phyloP scores from a whole-genome alignment of 2,113 vertebrate genomes.

The Crocuta crocuta region DNA sequence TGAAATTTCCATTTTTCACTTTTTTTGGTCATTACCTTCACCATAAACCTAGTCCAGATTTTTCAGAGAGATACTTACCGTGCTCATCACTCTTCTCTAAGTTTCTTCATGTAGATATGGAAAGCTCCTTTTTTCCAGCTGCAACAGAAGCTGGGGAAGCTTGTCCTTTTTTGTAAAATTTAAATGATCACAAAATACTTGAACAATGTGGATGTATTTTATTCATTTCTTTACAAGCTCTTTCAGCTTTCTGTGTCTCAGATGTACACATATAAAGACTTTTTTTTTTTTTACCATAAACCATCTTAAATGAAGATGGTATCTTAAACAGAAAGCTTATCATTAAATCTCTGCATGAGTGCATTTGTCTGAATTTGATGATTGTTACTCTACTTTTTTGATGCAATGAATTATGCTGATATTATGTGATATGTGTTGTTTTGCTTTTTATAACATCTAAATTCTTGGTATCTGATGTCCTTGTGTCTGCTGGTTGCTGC shows the following conservation, averaged over 20 bases:
- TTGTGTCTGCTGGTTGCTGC: not conserved
- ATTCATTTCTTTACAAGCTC: conserved; percentile 95
- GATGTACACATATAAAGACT: conserved; percentile 94
- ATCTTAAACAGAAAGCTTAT: conserved; percentile 94
- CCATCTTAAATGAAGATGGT: conserved; percentile 94
- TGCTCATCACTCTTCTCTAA: conserved; percentile 88
- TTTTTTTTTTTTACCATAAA: conserved; percentile 94
- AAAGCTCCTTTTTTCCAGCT: conserved; percentile 93
- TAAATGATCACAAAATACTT: conserved; percentile 95
- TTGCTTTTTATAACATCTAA: conserved; percentile 94
- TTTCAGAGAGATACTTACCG: conserved; percentile 91
- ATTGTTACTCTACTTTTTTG: conserved; percentile 93
- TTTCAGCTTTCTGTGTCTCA: conserved; percentile 94
- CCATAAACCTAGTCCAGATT: conserved; percentile 92
- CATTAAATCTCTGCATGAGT: conserved; percentile 93
- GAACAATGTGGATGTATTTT: conserved; percentile 95
- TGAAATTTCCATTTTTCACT: conserved; percentile 93
- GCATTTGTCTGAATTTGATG: conserved; percentile 94
- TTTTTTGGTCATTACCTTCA: conserved; percentile 94
- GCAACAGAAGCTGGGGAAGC: conserved; percentile 88
- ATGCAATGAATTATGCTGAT: conserved; percentile 91
- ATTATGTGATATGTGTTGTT: conserved; percentile 93
- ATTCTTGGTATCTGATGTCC: conserved; percentile 92
- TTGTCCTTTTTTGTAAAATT: conserved; percentile 93
- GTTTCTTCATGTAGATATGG: conserved; percentile 89